These are phyloP conservation scores for Orientallactaga sibirica DNA, from an alignment of 2,797 vertebrate genomes.

Conservation along the genomic window DNA sequence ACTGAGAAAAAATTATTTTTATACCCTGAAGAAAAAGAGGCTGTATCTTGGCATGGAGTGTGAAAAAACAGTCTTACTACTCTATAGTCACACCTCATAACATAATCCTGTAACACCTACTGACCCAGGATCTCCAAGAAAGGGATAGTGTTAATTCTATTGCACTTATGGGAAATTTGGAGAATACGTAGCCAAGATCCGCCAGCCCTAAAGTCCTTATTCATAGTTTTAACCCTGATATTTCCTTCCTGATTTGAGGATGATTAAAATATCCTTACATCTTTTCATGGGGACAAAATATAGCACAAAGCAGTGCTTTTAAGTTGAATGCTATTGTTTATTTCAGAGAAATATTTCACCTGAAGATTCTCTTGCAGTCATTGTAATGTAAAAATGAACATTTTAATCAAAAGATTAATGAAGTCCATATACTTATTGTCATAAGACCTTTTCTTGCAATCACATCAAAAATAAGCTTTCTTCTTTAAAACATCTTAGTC, in stretches of 20 bases:
- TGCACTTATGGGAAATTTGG: constrained; percentile 78
- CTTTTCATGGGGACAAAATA: not conserved
- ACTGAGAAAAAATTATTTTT: constrained; percentile 62
- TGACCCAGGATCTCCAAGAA: constrained; percentile 79
- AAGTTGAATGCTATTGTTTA: not conserved
- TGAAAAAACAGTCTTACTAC: constrained; percentile 79
- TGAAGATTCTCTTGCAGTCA: constrained; percentile 10
- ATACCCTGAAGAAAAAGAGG: constrained; percentile 68
- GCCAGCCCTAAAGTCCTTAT: not conserved
- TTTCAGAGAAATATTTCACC: constrained; percentile 30
- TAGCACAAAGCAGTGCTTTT: not conserved
- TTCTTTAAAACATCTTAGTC: constrained; percentile 34
- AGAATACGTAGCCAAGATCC: constrained; percentile 47
- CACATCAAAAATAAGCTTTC: constrained; percentile 43
- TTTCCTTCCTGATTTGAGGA: constrained; percentile 42
- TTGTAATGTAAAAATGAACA: not conserved
- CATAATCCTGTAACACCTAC: constrained; percentile 82
- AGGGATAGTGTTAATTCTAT: constrained; percentile 81
- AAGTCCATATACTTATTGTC: not conserved
- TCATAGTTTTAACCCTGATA: not conserved
- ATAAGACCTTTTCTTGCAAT: not conserved
- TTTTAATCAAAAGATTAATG: constrained; percentile 40
- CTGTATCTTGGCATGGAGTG: constrained; percentile 75
- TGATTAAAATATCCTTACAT: not conserved
- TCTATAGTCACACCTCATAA: constrained; percentile 83